Conservation (phyloP, 2,797 vertebrate species). For the Neosilurus hyrtlii region DNA sequence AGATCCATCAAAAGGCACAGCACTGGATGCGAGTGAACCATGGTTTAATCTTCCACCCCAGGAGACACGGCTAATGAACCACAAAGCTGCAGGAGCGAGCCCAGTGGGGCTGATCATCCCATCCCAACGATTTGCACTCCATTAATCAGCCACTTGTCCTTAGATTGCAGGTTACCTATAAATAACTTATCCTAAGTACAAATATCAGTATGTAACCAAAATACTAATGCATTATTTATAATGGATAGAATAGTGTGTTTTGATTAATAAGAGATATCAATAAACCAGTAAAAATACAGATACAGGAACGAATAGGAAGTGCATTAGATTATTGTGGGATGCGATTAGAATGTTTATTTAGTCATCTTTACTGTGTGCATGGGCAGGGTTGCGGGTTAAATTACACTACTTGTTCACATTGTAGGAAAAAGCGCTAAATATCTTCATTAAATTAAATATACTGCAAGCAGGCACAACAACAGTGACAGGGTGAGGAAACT, state of each 20-base stretch:
- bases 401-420: not conserved
- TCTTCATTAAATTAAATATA: not conserved
- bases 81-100: constrained; percentile 60
- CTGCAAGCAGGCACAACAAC: not conserved
- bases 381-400: not conserved
- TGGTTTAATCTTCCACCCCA: constrained; percentile 23
- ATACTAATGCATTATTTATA: not conserved
- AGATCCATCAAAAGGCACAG: constrained; percentile 5
- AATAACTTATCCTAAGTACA: constrained; percentile 21
- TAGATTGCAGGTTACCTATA: constrained; percentile 45
- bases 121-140: constrained; percentile 57
- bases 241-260: not conserved
- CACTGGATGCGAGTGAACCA: constrained; percentile 7
- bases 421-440: not conserved
- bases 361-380: not conserved
- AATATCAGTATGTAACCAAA: not conserved
- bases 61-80: constrained; percentile 69
- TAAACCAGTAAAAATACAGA: not conserved
- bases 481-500: not conserved
- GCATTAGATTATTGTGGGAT: not conserved
- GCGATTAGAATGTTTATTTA: not conserved
- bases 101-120: constrained; percentile 53
- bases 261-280: too few relatives aligned
- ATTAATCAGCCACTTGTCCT: constrained; percentile 57
- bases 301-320: not conserved